Conservation (phyloP, 2,888 invertebrate genomes). For the Pantelozetes paolii region DNA sequence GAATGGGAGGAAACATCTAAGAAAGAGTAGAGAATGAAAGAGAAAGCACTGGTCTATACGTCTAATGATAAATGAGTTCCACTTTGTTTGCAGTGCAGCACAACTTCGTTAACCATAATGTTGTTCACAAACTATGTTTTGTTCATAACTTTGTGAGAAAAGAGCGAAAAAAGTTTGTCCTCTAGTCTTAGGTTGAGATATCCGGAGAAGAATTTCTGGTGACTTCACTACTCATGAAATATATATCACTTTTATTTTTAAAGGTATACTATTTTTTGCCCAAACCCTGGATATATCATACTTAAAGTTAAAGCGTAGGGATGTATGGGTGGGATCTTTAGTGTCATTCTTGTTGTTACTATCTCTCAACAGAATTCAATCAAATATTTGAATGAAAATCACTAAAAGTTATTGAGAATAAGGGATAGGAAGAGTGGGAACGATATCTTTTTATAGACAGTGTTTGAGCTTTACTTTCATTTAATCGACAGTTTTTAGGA, state of each 20-base stretch:
- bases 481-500: conserved; percentile 7
- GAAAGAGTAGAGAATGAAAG: not conserved
- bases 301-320: not conserved
- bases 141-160: not conserved
- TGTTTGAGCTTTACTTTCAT: not conserved
- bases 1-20: not conserved
- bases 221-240: no score
- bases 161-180: no score
- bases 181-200: no score
- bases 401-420: conserved; percentile 25
- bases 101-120: conserved; percentile 11
- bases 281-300: not conserved
- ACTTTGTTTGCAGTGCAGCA: conserved; percentile 16
- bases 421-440: conserved; percentile 29
- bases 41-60: not conserved
- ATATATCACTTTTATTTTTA: no score
- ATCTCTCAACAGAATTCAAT: not conserved
- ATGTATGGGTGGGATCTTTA: not conserved
- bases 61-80: conserved; percentile 17
- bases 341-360: not conserved
- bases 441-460: no score
- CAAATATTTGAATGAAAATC: not conserved
- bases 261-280: not conserved
- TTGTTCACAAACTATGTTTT: not conserved
- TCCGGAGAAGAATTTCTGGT: no score